Evolutionary conservation across 2,113 vertebrate genomes (phyloP), one percentile per base, ranked within the genome.

Genomic region (Lamprologus callipterus): DNA sequence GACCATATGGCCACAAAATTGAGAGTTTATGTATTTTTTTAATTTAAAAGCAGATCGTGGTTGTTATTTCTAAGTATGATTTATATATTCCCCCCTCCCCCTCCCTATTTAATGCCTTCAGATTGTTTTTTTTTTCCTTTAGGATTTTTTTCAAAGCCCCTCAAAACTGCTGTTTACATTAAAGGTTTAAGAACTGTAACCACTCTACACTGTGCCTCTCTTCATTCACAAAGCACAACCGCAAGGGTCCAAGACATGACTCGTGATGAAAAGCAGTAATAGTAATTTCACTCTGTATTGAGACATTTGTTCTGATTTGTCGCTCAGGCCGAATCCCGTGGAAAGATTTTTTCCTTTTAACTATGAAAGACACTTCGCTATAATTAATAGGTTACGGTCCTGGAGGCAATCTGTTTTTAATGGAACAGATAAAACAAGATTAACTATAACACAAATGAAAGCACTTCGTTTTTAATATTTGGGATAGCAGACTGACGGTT

Each of bases 111-210:
- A 95, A 95, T 93, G 88, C 88, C 88, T 91, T 93, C 91, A 87
- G 63, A 89, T 94, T 83, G 33, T 2, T 94, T 94, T 91, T 91
- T 94, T 95, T 94, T 96, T 93, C 91, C 91, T 91, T 92, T 92
- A 92, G 90, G 82, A 90, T 92, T 94, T 95, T 68, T 68, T 96
- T 93, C 84, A 93, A 93, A 96, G 90, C 94, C 93, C 93, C 92
- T 92, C 88, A 95, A 93, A 96, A 95, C 96, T 97, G 95, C 96
- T 97, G 97, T 97, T 97, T 97, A 96, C 96, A 96, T 95, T 96
- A 96, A 97, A 96, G 93, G 90, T 94, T 90, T 87, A 96, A 93
- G 93, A 89, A 92, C 91, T 63, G 37, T 88, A 80, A n/a, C 13
- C 45, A 21, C 19, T 75, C 7, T 31, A 49, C 16, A 28, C 70